Evolutionary conservation across 1,140 invertebrate genomes (phyloP).

Genomic region (Acromyrmex charruanus): DNA sequence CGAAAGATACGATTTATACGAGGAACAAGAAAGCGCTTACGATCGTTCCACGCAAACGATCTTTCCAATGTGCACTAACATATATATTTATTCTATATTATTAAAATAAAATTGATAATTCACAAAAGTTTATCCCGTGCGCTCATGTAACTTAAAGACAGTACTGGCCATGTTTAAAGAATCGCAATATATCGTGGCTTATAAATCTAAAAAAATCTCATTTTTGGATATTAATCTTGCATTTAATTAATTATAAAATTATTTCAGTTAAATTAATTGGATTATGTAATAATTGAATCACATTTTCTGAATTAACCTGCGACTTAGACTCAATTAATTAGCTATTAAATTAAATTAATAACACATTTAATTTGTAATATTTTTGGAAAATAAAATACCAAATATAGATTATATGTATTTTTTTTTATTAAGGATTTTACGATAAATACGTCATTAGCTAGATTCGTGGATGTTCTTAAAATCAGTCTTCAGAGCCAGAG

Average conservation of each 20-base stretch:
- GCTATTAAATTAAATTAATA: background rate
- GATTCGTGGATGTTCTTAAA: conserved; percentile 49
- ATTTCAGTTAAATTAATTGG: conserved; percentile 15
- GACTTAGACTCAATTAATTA: background rate
- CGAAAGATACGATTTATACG: background rate
- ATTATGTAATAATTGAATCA: background rate
- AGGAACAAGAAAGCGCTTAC: conserved; percentile 15
- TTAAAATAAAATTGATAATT: conserved; percentile 24
- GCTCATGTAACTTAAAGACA: conserved; percentile 45
- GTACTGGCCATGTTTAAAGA: conserved; percentile 55
- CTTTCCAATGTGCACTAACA: background rate
- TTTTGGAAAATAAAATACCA: background rate
- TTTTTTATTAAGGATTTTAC: conserved; percentile 20
- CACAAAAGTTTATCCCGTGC: background rate
- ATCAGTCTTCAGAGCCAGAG: conserved; percentile 69
- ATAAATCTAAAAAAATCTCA: conserved; percentile 13
- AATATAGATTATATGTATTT: conserved; percentile 4
- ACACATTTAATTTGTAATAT: background rate
- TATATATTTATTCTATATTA: background rate
- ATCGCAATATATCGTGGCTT: background rate
- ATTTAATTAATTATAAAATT: conserved; percentile 3
- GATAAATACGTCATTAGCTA: conserved; percentile 66
- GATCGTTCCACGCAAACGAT: background rate
- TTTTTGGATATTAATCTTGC: background rate
- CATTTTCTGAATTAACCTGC: background rate